phyloP scores from a whole-genome alignment of 2,113 vertebrate genomes.

The Anthoscopus minutus region DNA sequence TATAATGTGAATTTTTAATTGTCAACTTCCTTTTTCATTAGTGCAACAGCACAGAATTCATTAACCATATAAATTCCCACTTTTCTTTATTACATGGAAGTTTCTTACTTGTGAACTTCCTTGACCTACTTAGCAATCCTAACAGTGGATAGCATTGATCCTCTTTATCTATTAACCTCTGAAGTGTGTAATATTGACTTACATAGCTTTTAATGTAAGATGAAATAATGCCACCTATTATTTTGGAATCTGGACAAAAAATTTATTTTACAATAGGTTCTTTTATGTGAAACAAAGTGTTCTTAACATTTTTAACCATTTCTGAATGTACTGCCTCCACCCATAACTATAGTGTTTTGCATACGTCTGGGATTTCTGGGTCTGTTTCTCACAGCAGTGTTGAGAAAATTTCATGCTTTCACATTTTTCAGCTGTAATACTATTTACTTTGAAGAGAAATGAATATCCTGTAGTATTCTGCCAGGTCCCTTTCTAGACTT shows the following conservation, averaged over 20 bases:
- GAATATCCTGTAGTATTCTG: constrained; percentile 27
- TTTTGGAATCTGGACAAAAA: not conserved
- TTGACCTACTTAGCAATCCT: not conserved
- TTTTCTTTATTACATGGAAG: not conserved
- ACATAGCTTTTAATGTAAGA: not conserved
- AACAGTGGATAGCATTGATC: not conserved
- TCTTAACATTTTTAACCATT: not conserved
- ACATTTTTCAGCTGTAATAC: constrained; percentile 40
- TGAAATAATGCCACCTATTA: not conserved
- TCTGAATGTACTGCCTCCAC: not conserved
- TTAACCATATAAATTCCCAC: not conserved
- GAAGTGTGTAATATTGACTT: not conserved
- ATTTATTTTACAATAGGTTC: not conserved
- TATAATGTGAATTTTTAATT: not conserved
- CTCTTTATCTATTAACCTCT: not conserved
- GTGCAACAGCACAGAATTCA: not conserved
- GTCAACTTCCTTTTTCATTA: not conserved
- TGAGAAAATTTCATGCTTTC: constrained; percentile 58
- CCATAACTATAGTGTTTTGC: not conserved
- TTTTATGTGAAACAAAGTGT: not conserved
- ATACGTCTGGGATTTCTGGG: not conserved
- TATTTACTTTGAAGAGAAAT: constrained; percentile 40
- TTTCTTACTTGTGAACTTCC: not conserved
- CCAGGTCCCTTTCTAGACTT: constrained; percentile 8
- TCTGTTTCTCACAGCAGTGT: constrained; percentile 21